Evolutionary conservation across 1,140 invertebrate genomes (phyloP), one percentile per base, ranked within the genome.

Genomic region (Saxidomus purpurata): DNA sequence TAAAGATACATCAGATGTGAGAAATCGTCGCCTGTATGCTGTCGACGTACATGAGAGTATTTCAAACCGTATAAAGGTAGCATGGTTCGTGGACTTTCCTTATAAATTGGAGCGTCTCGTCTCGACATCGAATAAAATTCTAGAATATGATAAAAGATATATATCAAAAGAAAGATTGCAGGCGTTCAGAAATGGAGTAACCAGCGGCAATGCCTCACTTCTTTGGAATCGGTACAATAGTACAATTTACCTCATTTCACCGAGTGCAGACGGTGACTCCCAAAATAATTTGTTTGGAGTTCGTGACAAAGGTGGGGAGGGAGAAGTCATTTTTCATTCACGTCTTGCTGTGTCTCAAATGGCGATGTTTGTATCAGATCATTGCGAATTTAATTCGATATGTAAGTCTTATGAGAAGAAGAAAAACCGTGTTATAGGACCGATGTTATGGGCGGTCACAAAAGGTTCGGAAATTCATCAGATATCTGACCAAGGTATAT

Each of bases 171-270:
- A 43, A 67, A 11, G n/a, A 0, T 43, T 15, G 43, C 43, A 43
- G 4, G 43, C n/a, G n/a, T n/a, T 84, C 28, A 40, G n/a, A 38
- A 63, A 87, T n/a, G 40, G 0, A 13, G 19, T 80, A 19, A 55
- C 40, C 8, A 52, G n/a, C 22, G 43, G n/a, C 19, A 47, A 47
- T 6, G 36, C 49, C 36, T 28, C 74, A 31, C 74, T 87, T 38
- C 22, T 87, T 47, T 87, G 85, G 85, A 61, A 87, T 38, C 34
- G 59, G 28, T 59, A 52, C 47, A 77, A 71, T 34, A 25, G 28
- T 19, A 79, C 52, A 17, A 52, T 87, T 25, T 79, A 47, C 59
- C 71, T 87, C 3, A 63, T 61, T 63, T 6, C 55, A 49, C n/a
- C 55, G 15, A 28, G 22, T 55, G 0, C 22, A 31, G 4, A 25